Conservation (phyloP, 2,888 invertebrate species). For the Cyclophora punctaria region DNA sequence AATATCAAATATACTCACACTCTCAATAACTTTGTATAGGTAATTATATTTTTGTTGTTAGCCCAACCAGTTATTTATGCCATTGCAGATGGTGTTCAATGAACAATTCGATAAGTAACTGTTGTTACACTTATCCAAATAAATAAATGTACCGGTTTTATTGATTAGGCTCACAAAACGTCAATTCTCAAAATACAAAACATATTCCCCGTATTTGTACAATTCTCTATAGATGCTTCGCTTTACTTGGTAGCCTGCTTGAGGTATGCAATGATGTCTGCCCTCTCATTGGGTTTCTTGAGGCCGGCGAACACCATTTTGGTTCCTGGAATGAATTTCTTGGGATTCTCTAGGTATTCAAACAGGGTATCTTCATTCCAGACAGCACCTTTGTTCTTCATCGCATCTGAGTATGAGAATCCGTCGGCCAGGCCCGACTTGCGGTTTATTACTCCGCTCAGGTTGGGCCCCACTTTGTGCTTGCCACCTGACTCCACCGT, state of each 20-base stretch:
- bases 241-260: slow-evolving; percentile 87
- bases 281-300: slow-evolving; percentile 95
- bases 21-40: slow-evolving; percentile 16
- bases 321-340: slow-evolving; percentile 99
- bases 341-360: slow-evolving; percentile 97
- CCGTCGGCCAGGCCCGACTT: slow-evolving; percentile 97
- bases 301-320: slow-evolving; percentile 99
- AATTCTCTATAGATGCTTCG: slow-evolving; percentile 38
- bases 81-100: slow-evolving; percentile 29
- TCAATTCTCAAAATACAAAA: slow-evolving; percentile 50
- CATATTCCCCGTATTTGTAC: slow-evolving; percentile 44
- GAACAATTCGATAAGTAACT: slow-evolving; percentile 37
- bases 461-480: slow-evolving; percentile 98
- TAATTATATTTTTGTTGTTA: too few relatives aligned
- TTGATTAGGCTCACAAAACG: slow-evolving; percentile 66
- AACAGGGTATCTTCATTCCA: slow-evolving; percentile 97
- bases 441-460: slow-evolving; percentile 92
- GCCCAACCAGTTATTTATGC: slow-evolving; percentile 11
- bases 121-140: slow-evolving; percentile 29
- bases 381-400: slow-evolving; percentile 96
- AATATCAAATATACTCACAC: slow-evolving; percentile 36
- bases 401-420: slow-evolving; percentile 96
- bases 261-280: slow-evolving; percentile 95
- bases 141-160: slow-evolving; percentile 8
- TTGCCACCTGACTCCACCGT: slow-evolving; percentile 95